Conservation (phyloP, 2,113 vertebrate genomes). For the Mesembrinibis cayennensis region DNA sequence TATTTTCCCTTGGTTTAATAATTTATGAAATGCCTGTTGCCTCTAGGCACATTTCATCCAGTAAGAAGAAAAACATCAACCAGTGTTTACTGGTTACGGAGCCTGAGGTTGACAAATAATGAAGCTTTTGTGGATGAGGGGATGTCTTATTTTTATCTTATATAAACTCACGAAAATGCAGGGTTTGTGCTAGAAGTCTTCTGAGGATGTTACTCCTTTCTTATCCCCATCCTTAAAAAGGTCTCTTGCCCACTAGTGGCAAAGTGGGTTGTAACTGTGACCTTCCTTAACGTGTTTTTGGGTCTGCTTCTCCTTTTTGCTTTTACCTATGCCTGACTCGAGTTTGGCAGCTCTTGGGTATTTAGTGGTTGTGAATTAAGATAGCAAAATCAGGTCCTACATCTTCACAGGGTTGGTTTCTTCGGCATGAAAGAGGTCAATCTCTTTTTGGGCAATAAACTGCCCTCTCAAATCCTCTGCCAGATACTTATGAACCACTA, state of each 20-base stretch:
- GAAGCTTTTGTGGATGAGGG: slow-evolving; percentile 26
- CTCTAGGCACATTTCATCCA: slow-evolving; percentile 54
- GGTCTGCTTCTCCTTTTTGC: not conserved
- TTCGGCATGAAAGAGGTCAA: not conserved
- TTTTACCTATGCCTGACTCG: not conserved
- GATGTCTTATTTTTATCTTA: slow-evolving; percentile 6
- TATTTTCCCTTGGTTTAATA: slow-evolving; percentile 60
- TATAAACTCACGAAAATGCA: not conserved
- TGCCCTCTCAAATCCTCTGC: slow-evolving; percentile 1
- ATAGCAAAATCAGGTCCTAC: not conserved
- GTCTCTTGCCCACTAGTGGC: not conserved
- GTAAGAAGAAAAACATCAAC: slow-evolving; percentile 46
- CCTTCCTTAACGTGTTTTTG: not conserved
- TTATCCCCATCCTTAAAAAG: not conserved
- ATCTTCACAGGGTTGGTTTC: not conserved
- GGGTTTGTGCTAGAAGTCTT: not conserved
- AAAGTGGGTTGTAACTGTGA: not conserved
- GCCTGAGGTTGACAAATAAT: slow-evolving; percentile 45
- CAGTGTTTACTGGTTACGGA: not conserved
- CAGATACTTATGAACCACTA: slow-evolving; percentile 13
- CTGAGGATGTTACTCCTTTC: not conserved
- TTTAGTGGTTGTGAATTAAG: not conserved
- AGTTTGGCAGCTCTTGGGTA: not conserved
- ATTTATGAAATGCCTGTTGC: slow-evolving; percentile 57
- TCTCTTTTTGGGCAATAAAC: not conserved